Conservation (phyloP, 2,113 vertebrate species). For the Saguinus imperator region DNA sequence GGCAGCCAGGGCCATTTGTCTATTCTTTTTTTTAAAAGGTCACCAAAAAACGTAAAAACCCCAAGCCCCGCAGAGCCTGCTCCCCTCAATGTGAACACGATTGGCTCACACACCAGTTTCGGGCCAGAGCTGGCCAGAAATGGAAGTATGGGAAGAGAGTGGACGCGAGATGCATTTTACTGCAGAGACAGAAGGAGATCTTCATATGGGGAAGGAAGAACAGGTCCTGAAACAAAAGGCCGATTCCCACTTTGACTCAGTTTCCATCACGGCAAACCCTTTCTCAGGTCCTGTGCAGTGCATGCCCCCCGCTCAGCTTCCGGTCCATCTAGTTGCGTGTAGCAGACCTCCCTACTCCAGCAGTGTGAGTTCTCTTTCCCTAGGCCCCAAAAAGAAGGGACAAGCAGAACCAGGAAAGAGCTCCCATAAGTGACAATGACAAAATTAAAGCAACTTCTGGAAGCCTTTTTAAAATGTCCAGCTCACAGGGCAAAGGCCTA, state of each 20-base stretch:
- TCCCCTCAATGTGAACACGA: fast-evolving
- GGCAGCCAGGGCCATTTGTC: neutral
- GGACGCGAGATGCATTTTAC: fast-evolving
- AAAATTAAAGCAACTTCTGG: neutral
- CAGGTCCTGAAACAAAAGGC: neutral
- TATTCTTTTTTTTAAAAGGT: neutral
- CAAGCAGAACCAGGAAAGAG: neutral
- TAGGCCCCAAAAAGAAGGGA: neutral
- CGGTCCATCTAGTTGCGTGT: fast-evolving
- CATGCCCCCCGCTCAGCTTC: fast-evolving
- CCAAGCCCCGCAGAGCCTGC: neutral
- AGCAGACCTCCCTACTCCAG: fast-evolving
- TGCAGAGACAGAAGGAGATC: fast-evolving
- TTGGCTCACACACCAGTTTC: fast-evolving
- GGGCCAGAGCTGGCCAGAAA: neutral
- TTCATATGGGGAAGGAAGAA: fast-evolving
- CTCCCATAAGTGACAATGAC: neutral
- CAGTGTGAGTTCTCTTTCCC: neutral
- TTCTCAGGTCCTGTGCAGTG: fast-evolving
- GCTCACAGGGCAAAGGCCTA: neutral
- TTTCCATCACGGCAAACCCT: fast-evolving
- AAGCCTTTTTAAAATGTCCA: neutral
- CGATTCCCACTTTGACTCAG: no score
- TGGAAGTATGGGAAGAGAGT: fast-evolving
- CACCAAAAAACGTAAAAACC: neutral